Base-by-base conservation (phyloP, 1,140 invertebrate species). In the Nasonia longicornis region DNA sequence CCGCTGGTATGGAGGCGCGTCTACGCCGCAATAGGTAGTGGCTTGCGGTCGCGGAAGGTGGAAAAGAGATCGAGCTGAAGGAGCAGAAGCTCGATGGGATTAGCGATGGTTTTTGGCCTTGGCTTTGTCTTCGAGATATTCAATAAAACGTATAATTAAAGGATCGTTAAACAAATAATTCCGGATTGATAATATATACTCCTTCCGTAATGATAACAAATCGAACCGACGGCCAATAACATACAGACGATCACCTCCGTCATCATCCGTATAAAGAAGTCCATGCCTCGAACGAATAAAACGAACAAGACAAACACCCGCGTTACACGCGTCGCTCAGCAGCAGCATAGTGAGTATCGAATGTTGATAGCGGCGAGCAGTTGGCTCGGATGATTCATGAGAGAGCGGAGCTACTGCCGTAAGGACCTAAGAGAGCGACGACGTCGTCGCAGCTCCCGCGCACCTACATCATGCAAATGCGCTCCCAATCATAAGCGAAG, bases 391-490 rank as follows among this genome's bases (percentile, higher is more conserved):
- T 90, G 89, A 90, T 90, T 89, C 89, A 90, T 89, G 88, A 78
- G 85, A 84, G 48, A 83, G 77, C 52, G 52, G 20, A 58, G 52
- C 52, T n/a, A 14, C 66, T n/a, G n/a, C 66, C 72, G 82, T 70
- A 76, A 72, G 80, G 75, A 72, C 52, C 35, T 70, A 66, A 71
- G 66, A 80, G 70, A 81, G 76, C 75, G 79, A 74, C 66, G 63
- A 73, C 77, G 42, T 79, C 22, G 31, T 8, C 26, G 71, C 14
- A 4, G 66, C 77, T 79, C 48, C 48, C 72, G 80, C 82, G 69
- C 84, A 88, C 87, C 85, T 87, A 87, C 87, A 89, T 88, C 88
- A 90, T 91, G 90, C 89, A 90, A 90, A 91, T 91, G 87, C 31
- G 26, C 84, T 88, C 87, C 88, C 88, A 90, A 90, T 91, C 89